Evolutionary conservation across 2,113 vertebrate species (phyloP).

Genomic region (Candoia aspera): DNA sequence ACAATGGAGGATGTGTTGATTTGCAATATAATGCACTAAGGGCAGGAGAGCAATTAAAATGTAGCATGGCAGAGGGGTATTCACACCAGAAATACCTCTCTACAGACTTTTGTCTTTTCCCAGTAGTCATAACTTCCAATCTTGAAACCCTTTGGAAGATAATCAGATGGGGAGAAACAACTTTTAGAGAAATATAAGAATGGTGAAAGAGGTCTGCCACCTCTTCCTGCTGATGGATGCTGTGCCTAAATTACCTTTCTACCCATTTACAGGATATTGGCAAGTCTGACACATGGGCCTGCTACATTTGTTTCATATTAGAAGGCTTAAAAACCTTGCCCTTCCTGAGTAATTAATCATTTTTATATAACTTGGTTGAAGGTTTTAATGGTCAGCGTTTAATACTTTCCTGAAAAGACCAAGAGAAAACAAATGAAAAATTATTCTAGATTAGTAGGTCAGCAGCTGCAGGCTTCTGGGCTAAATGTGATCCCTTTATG

Average conservation of each 20-base stretch:
- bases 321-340: slow-evolving; percentile 14
- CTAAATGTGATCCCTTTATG: neutral
- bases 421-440: neutral
- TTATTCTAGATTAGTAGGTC: neutral
- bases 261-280: neutral
- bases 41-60: neutral
- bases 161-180: neutral
- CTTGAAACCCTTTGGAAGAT: neutral
- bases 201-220: neutral
- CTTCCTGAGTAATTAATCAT: neutral
- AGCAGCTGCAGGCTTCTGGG: neutral
- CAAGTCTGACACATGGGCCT: neutral
- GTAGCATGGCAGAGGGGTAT: neutral
- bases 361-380: slow-evolving; percentile 24
- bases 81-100: neutral
- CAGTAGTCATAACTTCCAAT: neutral
- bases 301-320: neutral
- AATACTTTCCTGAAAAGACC: too few relatives aligned
- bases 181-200: neutral
- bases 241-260: neutral
- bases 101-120: neutral
- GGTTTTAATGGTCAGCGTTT: neutral
- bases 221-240: neutral
- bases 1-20: neutral
- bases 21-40: neutral